phyloP scores from a whole-genome alignment of 2,888 invertebrate genomes.

The Liopterus haemorrhoidalis region DNA sequence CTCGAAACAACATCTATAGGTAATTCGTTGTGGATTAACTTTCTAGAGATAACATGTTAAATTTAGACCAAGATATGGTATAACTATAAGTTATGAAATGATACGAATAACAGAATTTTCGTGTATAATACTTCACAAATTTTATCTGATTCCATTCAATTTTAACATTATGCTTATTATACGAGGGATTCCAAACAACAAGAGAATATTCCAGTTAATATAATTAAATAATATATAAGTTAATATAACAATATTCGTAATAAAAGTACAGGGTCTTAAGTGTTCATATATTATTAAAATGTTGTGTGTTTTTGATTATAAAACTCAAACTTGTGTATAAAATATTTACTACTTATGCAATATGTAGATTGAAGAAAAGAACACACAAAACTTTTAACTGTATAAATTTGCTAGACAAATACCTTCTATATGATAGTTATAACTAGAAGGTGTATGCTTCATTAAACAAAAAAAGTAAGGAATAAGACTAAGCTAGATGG shows the following conservation, averaged over 20 bases:
- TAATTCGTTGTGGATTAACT: background rate
- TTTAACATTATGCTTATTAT: background rate
- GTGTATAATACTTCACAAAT: no score
- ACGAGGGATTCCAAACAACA: slow-evolving; percentile 4
- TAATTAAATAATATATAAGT: background rate
- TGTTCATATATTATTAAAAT: no score
- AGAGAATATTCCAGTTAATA: slow-evolving; percentile 1
- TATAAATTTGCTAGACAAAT: background rate
- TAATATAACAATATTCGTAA: no score
- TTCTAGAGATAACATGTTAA: background rate
- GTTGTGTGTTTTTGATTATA: background rate
- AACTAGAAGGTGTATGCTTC: background rate
- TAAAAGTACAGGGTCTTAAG: no score
- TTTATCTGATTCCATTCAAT: background rate
- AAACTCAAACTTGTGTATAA: background rate
- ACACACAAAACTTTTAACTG: background rate
- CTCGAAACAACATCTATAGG: background rate
- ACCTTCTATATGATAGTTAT: background rate
- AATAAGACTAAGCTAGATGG: background rate
- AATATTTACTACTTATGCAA: background rate
- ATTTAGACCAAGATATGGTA: background rate
- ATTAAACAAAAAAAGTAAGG: background rate
- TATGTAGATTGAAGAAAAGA: background rate
- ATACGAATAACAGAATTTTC: no score
- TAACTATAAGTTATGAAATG: no score